Percentiles rank a stretch among this genome's conserved stretches.
Conservation (phyloP, 2,888 invertebrate genomes). For the Dynastes maya region DNA sequence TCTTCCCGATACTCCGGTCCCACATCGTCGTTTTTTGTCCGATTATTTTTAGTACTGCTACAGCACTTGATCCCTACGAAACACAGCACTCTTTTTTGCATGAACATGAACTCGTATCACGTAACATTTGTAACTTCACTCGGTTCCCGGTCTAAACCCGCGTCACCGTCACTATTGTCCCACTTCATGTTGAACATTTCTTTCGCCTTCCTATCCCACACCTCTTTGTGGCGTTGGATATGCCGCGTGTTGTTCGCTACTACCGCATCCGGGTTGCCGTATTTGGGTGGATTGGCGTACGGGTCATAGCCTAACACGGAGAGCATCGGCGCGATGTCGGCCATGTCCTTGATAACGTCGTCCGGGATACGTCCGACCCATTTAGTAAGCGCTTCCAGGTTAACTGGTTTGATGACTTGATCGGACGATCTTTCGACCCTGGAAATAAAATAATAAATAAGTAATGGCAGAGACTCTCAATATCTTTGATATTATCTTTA, state of each 20-base stretch:
- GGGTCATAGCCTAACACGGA: slow-evolving; percentile 95
- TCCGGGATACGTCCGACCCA: slow-evolving; percentile 93
- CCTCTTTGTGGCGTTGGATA: slow-evolving; percentile 65
- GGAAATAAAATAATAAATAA: slow-evolving; percentile 60
- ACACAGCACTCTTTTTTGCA: slow-evolving; percentile 48
- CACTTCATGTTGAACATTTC: slow-evolving; percentile 65
- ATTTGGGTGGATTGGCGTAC: slow-evolving; percentile 95
- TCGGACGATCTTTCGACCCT: slow-evolving; percentile 98
- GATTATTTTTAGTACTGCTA: slow-evolving; percentile 8
- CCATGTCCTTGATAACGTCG: slow-evolving; percentile 95
- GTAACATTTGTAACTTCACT: slow-evolving; percentile 66
- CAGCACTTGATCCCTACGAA: slow-evolving; percentile 47
- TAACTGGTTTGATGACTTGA: slow-evolving; percentile 98
- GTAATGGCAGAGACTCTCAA: too few species aligned
- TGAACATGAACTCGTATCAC: slow-evolving; percentile 61
- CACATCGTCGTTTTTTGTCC: slow-evolving; percentile 1
- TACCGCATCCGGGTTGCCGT: slow-evolving; percentile 87
- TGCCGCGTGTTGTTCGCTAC: slow-evolving; percentile 79
- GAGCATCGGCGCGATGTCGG: slow-evolving; percentile 95
- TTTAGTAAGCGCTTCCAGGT: slow-evolving; percentile 94
- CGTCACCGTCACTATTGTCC: slow-evolving; percentile 60
- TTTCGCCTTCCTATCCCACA: slow-evolving; percentile 69
- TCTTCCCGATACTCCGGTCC: slow-evolving; percentile 28
- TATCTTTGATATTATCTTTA: too few species aligned
- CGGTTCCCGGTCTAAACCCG: slow-evolving; percentile 65